These are phyloP conservation scores for Narcine bancroftii DNA, from an alignment of 2,113 vertebrate species.

Conservation along the genomic window DNA sequence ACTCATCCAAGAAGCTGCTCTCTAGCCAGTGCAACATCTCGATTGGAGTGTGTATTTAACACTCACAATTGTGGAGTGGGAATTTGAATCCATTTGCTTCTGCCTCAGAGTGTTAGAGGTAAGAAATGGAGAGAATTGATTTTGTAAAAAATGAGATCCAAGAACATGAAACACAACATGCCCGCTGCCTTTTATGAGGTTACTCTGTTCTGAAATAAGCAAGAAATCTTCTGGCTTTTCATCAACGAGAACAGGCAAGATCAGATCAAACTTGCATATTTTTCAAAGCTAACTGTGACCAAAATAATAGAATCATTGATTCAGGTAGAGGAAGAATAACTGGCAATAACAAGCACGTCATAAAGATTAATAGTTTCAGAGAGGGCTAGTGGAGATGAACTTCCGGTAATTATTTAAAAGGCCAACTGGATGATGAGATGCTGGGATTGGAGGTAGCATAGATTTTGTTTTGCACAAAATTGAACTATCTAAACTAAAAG, in stretches of 20 bases:
- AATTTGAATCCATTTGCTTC: too few species aligned
- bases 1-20: too few species aligned
- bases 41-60: too few species aligned
- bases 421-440: not conserved
- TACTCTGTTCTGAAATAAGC: not conserved
- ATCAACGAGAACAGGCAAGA: not conserved
- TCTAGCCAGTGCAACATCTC: too few species aligned
- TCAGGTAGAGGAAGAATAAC: not conserved
- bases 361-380: not conserved
- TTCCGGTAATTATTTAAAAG: not conserved
- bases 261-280: not conserved
- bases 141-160: too few species aligned
- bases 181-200: not conserved
- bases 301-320: not conserved
- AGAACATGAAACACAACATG: not conserved
- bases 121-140: too few species aligned
- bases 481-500: not conserved
- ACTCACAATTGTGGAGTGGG: too few species aligned
- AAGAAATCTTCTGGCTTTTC: not conserved
- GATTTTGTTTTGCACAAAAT: not conserved
- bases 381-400: not conserved
- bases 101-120: too few species aligned
- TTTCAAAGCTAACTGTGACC: not conserved
- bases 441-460: too few species aligned
- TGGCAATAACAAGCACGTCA: not conserved